phyloP scores from a whole-genome alignment of 1,140 invertebrate genomes.

The Papilio polyxenes region DNA sequence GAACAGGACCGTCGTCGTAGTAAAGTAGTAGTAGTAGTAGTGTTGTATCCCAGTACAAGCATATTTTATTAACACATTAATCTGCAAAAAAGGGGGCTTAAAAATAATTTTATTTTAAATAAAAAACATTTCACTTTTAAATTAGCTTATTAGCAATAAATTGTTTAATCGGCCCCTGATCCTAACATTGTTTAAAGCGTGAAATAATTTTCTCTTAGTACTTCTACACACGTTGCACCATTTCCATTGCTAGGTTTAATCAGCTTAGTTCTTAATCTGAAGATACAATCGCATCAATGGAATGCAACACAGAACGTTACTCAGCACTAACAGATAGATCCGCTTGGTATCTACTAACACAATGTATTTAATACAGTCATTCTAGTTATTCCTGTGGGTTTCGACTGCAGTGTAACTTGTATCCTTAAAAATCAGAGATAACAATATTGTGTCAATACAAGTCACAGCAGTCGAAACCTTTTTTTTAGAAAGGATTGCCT shows the following conservation, averaged over 20 bases:
- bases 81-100: no score
- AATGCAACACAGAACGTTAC: constrained; percentile 30
- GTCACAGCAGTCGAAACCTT: no score
- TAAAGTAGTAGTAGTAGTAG: no score
- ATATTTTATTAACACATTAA: no score
- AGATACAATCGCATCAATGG: constrained; percentile 25
- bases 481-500: no score
- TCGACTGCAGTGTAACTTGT: neutral
- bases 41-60: no score
- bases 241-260: constrained; percentile 14
- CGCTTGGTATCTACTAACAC: neutral
- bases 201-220: neutral
- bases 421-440: no score
- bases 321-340: constrained; percentile 14
- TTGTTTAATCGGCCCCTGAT: neutral
- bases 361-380: neutral
- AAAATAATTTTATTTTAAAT: no score
- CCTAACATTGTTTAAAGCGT: neutral
- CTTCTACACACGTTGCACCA: neutral
- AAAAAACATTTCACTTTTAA: no score
- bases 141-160: no score
- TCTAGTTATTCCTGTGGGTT: neutral
- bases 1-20: no score
- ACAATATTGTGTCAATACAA: no score
- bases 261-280: constrained; percentile 24